Evolutionary conservation across 2,113 vertebrate species (phyloP), one percentile per base, ranked within the genome.

Genomic region (Hypocryptadius cinnamomeus): DNA sequence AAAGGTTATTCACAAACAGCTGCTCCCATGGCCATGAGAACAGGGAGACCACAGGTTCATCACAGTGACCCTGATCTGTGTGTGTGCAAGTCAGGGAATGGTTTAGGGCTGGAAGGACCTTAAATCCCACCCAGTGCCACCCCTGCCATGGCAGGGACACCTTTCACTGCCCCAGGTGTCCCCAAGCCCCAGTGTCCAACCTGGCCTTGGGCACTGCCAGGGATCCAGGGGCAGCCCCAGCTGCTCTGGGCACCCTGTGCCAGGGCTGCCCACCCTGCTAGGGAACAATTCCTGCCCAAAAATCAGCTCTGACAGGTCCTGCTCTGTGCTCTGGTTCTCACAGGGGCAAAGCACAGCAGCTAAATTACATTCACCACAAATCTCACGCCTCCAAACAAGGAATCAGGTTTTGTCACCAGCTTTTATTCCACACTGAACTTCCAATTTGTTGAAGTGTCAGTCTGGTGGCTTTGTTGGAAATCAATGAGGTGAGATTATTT

Each of bases 341-440:
- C 19, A 53, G 71, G 74, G 35, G 37, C 37, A 61, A 78, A 63
- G 59, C 45, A 47, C 78, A 44, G 85, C 44, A 66, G 83, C 16
- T 65, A n/a, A 80, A 54, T 81, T 45, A 83, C 57, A 60, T 70
- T 28, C 90, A 42, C 53, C 23, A 35, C 84, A 47, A 81, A 88
- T 72, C 92, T 79, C 77, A 64, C 5, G 2, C 24, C 61, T 61
- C 33, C 48, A 60, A 28, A 61, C 64, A 17, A 93, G 70, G 78
- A 90, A 57, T 33, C 74, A 76, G 40, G 40, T 76, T 89, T 72
- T 66, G 90, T 89, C 96, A 95, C 89, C 33, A 66, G 92, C 69
- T 96, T 96, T 95, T 80, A 87, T 93, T 78, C 66, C 65, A 72
- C 72, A 57, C 93, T 93, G 95, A 93, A 92, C 94, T 95, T 95